Conservation (phyloP, 2,113 vertebrate genomes). For the Psilopogon haemacephalus region DNA sequence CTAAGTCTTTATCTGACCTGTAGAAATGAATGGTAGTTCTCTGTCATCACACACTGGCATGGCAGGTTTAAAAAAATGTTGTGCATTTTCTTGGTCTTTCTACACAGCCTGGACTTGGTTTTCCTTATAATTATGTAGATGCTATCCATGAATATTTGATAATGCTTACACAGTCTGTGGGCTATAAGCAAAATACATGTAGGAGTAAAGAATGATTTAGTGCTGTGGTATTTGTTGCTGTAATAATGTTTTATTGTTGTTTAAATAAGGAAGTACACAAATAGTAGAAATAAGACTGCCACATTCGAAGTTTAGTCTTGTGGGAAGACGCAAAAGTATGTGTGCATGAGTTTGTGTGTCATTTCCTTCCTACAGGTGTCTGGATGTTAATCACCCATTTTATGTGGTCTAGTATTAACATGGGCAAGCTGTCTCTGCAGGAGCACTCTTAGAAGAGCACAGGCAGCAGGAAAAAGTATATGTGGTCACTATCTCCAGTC, state of each 20-base stretch:
- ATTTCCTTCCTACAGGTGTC: accelerated
- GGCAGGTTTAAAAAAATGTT: not conserved
- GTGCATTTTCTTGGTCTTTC: not conserved
- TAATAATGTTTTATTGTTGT: not conserved
- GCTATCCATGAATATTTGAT: not conserved
- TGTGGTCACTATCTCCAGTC: not conserved
- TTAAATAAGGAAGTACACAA: not conserved
- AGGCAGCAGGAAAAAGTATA: not conserved
- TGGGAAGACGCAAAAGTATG: not conserved
- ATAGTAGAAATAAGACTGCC: not conserved
- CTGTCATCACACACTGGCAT: not conserved
- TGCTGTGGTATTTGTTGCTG: not conserved
- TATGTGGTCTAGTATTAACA: not conserved
- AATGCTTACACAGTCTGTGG: not conserved
- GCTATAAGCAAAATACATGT: not conserved
- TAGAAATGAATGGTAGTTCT: not conserved
- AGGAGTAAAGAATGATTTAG: not conserved
- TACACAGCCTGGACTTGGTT: not conserved
- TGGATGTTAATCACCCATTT: not conserved
- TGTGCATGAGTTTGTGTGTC: not conserved
- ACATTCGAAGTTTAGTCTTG: not conserved
- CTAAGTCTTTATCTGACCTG: not conserved
- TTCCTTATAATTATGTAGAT: not conserved
- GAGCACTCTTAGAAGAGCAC: not conserved
- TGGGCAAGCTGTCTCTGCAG: not conserved